Base-by-base conservation (phyloP, 2,888 invertebrate genomes). In the Pachliopta kotzebuea region DNA sequence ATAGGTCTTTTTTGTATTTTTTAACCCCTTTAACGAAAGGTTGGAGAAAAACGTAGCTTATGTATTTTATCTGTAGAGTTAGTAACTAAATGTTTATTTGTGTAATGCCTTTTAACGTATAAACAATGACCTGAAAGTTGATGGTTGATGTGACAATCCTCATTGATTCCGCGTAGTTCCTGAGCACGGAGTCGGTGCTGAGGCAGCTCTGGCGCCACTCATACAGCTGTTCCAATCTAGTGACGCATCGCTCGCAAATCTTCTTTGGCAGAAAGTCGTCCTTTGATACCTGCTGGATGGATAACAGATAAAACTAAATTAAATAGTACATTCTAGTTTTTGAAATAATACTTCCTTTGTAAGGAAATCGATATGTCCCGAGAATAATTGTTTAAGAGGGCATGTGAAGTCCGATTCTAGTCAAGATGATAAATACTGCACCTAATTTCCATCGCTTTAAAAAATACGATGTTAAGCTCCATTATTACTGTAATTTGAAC, bases 201-300 rank as follows among this genome's bases (percentile, higher is more conserved):
- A 94, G 90, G 74, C 94, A 94, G 79, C 92, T 93, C 74, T 94
- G 93, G 29, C 94, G 92, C 93, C 95, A 95, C 76, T 95, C 95
- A 83, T 94, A 95, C 70, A 95, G 90, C 83, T 94, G 94, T 67
- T 95, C 95, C 76, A 95, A 83, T 57, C 94, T 91, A 57, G 93
- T 93, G 70, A 94, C 87, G 80, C 95, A 95, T 62, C 93, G 90
- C 83, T 94, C 94, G 81, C 95, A 95, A 77, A 95, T 94, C 86
- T 94, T 94, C 88, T 95, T 94, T 62, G 95, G 94, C 72, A 95
- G 84, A 76, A 93, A 94, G 85, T 95, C 95, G 80, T 95, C 95
- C 83, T 95, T 95, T 75, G 94, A 93, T 81, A 95, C 93, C 94
- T 95, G 90, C 88, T 90, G 85, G 75, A 81, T 73, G 18, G n/a